Evolutionary conservation across 1,140 invertebrate species (phyloP), one percentile per base, ranked within the genome.

Genomic region (Ostrea denselamellosa): DNA sequence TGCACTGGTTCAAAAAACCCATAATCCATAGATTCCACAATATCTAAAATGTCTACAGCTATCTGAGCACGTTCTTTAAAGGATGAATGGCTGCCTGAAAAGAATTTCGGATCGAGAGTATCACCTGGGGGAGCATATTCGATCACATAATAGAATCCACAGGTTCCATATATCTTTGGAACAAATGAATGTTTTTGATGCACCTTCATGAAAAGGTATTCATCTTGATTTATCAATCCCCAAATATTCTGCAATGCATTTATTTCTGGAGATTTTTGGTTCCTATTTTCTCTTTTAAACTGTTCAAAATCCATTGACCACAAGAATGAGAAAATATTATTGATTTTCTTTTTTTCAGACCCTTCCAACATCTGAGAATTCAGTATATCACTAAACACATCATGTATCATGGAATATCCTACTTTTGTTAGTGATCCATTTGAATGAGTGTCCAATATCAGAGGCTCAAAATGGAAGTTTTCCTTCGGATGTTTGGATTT

Each of bases 91-190:
- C 86, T 89, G 93, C 83, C 95, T 94, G 85, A 19, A 68, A 88
- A 87, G 87, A 89, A 86, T 88, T 22, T 56, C 68, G 65, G 92
- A 92, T 92, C 94, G 87, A 93, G 93, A 85, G 94, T 95, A 68
- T 87, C 54, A n/a, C 90, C 92, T 53, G 88, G 91, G 28, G 91
- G 91, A 7, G 96, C 93, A 89, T 96, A 96, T 92, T 97, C 96
- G 8, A 96, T 96, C 22, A 96, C 96, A 94, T 96, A 96, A 86
- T 95, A 95, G 8, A 94, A 94, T 0, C 97, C 97, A 94, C 97
- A 97, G 17, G 96, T 96, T 2, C 96, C 96, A 83, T 96, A 94
- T n/a, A 96, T 91, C 91, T 96, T 95, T 12, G 97, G 96, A 91
- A 97, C 96, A 77, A 96, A 93, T 83, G 96, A 95, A 85, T 94